Conservation (phyloP, 1,140 invertebrate genomes). For the Calephelis nemesis region DNA sequence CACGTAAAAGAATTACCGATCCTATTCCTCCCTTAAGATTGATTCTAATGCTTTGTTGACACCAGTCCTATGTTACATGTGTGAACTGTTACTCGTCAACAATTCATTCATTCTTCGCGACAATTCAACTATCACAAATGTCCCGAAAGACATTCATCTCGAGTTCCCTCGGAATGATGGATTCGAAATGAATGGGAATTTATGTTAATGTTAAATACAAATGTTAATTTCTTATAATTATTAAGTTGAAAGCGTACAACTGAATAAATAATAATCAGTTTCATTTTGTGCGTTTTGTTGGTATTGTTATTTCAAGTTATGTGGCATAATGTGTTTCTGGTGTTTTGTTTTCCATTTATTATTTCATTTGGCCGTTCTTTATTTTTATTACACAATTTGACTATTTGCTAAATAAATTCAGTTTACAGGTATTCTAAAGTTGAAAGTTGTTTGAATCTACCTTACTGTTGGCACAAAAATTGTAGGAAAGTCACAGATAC, state of each 20-base stretch:
- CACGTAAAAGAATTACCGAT: background rate
- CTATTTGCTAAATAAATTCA: too few relatives aligned
- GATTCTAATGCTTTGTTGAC: conserved; percentile 21
- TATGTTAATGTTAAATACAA: conserved; percentile 67
- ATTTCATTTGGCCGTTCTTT: too few relatives aligned
- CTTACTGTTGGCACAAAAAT: too few relatives aligned
- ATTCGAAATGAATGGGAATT: conserved; percentile 64
- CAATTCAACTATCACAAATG: conserved; percentile 72
- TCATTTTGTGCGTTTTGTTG: conserved; percentile 47
- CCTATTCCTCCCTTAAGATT: conserved; percentile 9
- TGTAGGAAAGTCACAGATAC: too few relatives aligned
- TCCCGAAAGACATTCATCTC: conserved; percentile 47
- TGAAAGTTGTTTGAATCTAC: too few relatives aligned
- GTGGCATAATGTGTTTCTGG: background rate
- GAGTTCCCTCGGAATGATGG: conserved; percentile 51
- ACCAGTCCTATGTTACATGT: conserved; percentile 37
- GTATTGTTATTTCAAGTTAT: conserved; percentile 27
- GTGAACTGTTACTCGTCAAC: conserved; percentile 60
- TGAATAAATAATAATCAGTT: conserved; percentile 60
- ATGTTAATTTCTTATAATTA: conserved; percentile 70
- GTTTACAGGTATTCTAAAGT: too few relatives aligned
- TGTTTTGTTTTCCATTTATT: too few relatives aligned
- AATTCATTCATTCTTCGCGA: conserved; percentile 47
- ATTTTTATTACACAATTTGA: too few relatives aligned
- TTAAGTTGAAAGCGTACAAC: conserved; percentile 48